Conservation (phyloP, 2,113 vertebrate species). For the Carassius auratus region DNA sequence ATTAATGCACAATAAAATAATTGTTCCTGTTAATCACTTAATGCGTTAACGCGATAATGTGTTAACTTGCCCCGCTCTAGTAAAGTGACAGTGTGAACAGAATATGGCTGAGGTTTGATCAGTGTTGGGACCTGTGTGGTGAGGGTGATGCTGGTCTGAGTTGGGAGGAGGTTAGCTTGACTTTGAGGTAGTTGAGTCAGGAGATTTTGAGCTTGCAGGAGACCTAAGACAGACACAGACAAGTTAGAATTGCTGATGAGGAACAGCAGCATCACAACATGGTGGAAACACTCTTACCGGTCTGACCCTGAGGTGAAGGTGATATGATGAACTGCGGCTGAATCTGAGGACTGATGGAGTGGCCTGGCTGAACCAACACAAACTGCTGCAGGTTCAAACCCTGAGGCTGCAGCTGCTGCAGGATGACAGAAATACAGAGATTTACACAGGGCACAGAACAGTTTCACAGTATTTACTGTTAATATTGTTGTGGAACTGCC, state of each 20-base stretch:
- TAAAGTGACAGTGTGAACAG: too few species aligned
- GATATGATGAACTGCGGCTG: slow-evolving; percentile 98
- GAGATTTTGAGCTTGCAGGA: slow-evolving; percentile 71
- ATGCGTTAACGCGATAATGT: too few species aligned
- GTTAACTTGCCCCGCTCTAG: too few species aligned
- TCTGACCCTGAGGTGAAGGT: slow-evolving; percentile 93
- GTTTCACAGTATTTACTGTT: too few species aligned
- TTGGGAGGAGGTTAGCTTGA: not conserved
- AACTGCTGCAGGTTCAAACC: slow-evolving; percentile 96
- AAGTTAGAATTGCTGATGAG: not conserved
- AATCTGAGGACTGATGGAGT: slow-evolving; percentile 84
- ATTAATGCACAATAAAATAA: too few species aligned
- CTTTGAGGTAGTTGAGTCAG: slow-evolving; percentile 8
- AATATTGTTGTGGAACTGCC: too few species aligned
- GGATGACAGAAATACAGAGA: too few species aligned
- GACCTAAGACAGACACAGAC: slow-evolving; percentile 72
- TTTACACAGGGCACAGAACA: too few species aligned
- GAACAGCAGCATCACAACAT: too few species aligned
- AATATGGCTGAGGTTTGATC: too few species aligned
- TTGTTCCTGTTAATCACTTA: too few species aligned
- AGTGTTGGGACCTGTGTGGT: not conserved
- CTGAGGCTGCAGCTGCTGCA: slow-evolving; percentile 73
- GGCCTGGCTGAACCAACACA: slow-evolving; percentile 91
- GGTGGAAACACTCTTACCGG: slow-evolving; percentile 76
- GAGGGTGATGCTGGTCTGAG: not conserved